Evolutionary conservation across 1,140 invertebrate genomes (phyloP), one percentile per base, ranked within the genome.

Genomic region (Bombus breviceps): DNA sequence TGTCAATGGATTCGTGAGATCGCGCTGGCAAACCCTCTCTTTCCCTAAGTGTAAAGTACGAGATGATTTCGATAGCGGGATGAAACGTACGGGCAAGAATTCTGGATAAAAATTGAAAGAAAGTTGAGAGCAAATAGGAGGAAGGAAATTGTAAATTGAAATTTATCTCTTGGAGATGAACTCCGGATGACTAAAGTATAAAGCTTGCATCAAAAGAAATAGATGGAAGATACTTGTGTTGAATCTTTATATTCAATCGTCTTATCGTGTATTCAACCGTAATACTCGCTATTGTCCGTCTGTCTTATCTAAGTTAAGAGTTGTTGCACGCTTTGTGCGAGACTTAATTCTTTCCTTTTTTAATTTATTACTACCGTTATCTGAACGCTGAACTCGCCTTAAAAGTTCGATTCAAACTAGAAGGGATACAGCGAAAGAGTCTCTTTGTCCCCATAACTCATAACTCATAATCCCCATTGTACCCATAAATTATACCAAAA

Each of bases 1-100:
- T 85, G 83, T 85, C 83, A 62, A 80, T 62, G 57, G 53, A 0
- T 6, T 64, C 41, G 62, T 37, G 64, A 34, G 83, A 84, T 79
- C 76, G 15, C 28, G 47, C 34, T 66, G 59, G 57, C n/a, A 3
- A 75, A 41, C 47, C 8, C 37, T 78, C 37, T 64, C 39, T 64
- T 66, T 22, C 75, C 28, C n/a, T 53, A 53, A 53, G 47, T 22
- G 47, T 53, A 18, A 18, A 53, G 47, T 22, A 53, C 47, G 5
- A 18, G 64, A 34, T 18, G 32, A 66, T 41, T 43, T 32, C 69
- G 8, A 43, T 13, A 13, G 76, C 37, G 22, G 9, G 32, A 0
- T 25, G 74, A 57, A 57, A 37, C 10, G 34, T 62, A 25, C 39
- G 71, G 4, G 28, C 12, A 15, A 32, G 13, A n/a, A 9, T 71